Conservation (phyloP, 1,140 invertebrate genomes). For the Trichogramma pretiosum region DNA sequence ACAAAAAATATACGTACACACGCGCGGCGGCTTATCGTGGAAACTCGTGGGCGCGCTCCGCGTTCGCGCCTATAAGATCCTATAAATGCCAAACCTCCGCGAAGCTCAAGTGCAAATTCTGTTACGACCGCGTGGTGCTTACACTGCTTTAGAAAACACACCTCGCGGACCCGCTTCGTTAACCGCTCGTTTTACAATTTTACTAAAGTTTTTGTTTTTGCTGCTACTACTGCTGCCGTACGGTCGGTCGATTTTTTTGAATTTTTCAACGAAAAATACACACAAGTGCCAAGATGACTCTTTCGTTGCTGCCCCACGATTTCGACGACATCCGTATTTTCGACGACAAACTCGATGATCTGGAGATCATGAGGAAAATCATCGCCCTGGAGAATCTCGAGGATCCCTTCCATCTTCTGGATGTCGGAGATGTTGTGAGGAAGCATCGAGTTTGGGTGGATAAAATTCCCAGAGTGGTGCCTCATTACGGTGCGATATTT, state of each 20-base stretch:
- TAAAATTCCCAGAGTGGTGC: slow-evolving; percentile 55
- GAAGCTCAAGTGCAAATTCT: background rate
- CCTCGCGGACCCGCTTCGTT: too few species aligned
- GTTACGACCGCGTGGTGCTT: background rate
- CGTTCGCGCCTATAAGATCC: background rate
- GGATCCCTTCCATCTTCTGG: slow-evolving; percentile 60
- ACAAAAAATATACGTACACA: slow-evolving; percentile 3
- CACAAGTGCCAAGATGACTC: slow-evolving; percentile 1
- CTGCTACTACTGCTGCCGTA: too few species aligned
- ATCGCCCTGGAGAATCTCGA: slow-evolving; percentile 40
- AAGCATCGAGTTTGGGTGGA: slow-evolving; percentile 56
- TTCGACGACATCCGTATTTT: slow-evolving; percentile 27
- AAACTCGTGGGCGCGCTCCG: background rate
- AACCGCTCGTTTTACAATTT: background rate
- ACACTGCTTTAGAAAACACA: too few species aligned
- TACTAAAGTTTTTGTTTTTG: too few species aligned
- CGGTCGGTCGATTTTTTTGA: background rate
- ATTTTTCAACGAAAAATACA: background rate
- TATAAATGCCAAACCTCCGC: slow-evolving; percentile 6
- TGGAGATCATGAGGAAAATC: slow-evolving; percentile 32
- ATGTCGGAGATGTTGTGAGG: slow-evolving; percentile 54
- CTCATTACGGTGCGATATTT: slow-evolving; percentile 50
- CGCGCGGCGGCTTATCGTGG: background rate
- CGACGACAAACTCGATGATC: slow-evolving; percentile 27
- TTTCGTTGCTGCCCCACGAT: slow-evolving; percentile 7